Evolutionary conservation across 1,140 invertebrate species (phyloP).

Genomic region (Orchesella cincta): DNA sequence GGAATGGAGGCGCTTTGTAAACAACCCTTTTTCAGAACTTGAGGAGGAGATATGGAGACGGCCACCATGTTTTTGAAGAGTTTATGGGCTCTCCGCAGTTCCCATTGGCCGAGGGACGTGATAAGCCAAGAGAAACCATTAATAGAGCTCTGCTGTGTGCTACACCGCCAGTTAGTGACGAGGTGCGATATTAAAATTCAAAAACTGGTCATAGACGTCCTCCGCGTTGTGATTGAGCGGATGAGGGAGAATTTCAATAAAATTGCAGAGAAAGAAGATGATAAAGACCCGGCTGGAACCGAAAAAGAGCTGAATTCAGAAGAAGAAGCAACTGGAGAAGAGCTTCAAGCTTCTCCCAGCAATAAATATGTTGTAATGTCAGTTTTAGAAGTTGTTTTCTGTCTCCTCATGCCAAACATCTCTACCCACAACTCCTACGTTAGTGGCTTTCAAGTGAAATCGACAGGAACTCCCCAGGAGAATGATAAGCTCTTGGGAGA

Average conservation of each 20-base stretch:
- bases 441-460: conserved; percentile 39
- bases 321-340: too few relatives aligned
- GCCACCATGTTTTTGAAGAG: conserved; percentile 70
- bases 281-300: too few relatives aligned
- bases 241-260: conserved; percentile 70
- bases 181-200: conserved; percentile 70
- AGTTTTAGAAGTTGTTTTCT: conserved; percentile 89
- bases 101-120: conserved; percentile 74
- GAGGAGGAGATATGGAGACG: conserved; percentile 72
- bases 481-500: conserved; percentile 55
- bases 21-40: too few relatives aligned
- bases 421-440: conserved; percentile 76
- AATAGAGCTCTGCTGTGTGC: conserved; percentile 92
- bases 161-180: conserved; percentile 87
- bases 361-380: conserved; percentile 86
- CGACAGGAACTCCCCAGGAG: conserved; percentile 42
- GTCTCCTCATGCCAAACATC: conserved; percentile 84
- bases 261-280: conserved; percentile 39
- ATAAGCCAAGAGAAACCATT: conserved; percentile 78
- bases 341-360: too few relatives aligned
- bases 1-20: conserved; percentile 90
- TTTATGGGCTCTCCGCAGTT: conserved; percentile 83
- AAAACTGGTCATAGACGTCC: conserved; percentile 80
- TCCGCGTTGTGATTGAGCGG: conserved; percentile 78
- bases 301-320: not conserved